Conservation (phyloP, 1,140 invertebrate genomes). For the Drosophila sproati region DNA sequence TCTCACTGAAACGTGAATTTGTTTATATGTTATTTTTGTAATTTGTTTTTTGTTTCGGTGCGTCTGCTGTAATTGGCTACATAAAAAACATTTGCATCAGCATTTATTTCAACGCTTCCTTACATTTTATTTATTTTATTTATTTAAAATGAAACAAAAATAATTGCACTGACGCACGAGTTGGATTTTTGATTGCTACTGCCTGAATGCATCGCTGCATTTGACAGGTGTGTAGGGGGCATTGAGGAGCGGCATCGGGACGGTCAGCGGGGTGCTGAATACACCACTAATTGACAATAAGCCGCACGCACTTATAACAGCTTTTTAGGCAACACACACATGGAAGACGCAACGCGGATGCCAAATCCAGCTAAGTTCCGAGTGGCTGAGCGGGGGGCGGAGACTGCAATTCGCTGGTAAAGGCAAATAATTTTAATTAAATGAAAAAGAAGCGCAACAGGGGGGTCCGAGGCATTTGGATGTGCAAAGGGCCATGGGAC, state of each 20-base stretch:
- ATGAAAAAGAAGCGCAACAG: conserved; percentile 74
- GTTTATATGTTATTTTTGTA: conserved; percentile 17
- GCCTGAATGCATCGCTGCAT: conserved; percentile 73
- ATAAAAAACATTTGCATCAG: conserved; percentile 54
- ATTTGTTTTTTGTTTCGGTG: conserved; percentile 30
- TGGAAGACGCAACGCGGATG: conserved; percentile 49
- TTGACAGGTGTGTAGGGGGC: conserved; percentile 23
- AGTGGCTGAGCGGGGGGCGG: conserved; percentile 47
- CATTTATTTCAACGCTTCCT: conserved; percentile 59
- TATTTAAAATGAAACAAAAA: conserved; percentile 44
- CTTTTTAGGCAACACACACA: not conserved
- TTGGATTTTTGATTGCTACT: conserved; percentile 53
- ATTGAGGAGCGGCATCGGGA: not conserved
- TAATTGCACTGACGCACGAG: conserved; percentile 66
- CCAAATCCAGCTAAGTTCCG: conserved; percentile 72
- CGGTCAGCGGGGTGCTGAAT: not conserved
- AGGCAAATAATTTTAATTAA: conserved; percentile 83
- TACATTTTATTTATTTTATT: conserved; percentile 38
- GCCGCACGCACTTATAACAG: conserved; percentile 63
- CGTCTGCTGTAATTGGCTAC: conserved; percentile 64
- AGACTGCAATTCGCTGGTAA: conserved; percentile 42
- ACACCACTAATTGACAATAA: conserved; percentile 74
- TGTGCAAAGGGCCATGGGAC: not conserved
- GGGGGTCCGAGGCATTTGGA: conserved; percentile 9
- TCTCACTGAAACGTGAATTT: conserved; percentile 24